Conservation (phyloP, 2,888 invertebrate genomes). For the Mylabris sibirica region DNA sequence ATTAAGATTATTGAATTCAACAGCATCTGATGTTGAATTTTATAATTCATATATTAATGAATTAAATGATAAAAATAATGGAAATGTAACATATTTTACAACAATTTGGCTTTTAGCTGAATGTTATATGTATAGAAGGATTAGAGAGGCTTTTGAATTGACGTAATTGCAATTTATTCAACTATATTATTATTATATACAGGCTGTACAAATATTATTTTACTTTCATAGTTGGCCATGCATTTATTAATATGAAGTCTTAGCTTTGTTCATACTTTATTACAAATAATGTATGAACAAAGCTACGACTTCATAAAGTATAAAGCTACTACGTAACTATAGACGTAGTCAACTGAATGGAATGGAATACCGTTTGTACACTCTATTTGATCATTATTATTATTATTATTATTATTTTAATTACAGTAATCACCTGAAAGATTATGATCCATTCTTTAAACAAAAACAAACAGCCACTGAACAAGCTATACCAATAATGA, state of each 20-base stretch:
- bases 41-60: constrained; percentile 78
- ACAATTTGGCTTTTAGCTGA: constrained; percentile 89
- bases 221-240: too few species aligned
- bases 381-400: too few species aligned
- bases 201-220: too few species aligned
- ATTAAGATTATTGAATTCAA: constrained; percentile 66
- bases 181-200: not conserved
- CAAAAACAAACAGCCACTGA: constrained; percentile 74
- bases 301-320: too few species aligned
- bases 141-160: constrained; percentile 72
- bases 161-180: constrained; percentile 65
- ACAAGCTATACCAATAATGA: constrained; percentile 64
- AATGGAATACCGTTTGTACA: too few species aligned
- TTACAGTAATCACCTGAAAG: constrained; percentile 67
- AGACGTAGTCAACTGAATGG: too few species aligned
- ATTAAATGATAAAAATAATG: constrained; percentile 46
- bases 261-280: too few species aligned
- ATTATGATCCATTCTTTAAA: constrained; percentile 79
- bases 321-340: too few species aligned
- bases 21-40: constrained; percentile 65
- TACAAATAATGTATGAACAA: too few species aligned
- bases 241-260: too few species aligned
- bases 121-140: constrained; percentile 86
- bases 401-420: not conserved
- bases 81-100: constrained; percentile 61